phyloP scores from a whole-genome alignment of 2,113 vertebrate genomes.

The Thalassarche chlororhynchos region DNA sequence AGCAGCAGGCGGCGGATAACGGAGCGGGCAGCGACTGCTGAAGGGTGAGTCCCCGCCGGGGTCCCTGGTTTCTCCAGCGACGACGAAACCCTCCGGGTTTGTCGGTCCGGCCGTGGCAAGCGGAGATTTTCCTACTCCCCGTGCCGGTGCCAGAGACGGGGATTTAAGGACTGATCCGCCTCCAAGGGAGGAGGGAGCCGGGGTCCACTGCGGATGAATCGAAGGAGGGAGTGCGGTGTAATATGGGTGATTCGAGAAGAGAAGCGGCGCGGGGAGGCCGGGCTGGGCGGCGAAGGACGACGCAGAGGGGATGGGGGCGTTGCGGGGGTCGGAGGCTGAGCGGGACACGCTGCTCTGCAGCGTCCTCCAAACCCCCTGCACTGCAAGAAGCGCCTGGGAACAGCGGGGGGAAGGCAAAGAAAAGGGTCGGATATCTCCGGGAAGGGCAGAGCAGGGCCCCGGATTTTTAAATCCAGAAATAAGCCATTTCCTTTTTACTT shows the following conservation, averaged over 20 bases:
- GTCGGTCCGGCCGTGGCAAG: neutral
- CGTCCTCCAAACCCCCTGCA: accelerated
- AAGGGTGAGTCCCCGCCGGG: neutral
- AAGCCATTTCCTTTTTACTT: neutral
- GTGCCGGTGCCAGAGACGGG: accelerated
- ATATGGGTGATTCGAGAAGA: accelerated
- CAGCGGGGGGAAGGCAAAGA: neutral
- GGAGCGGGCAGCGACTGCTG: accelerated
- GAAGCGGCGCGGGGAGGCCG: neutral
- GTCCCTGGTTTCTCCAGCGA: accelerated
- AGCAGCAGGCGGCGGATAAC: accelerated
- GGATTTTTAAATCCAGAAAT: neutral
- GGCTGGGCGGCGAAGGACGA: too few relatives aligned
- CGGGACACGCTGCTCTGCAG: accelerated
- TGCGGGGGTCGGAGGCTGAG: neutral
- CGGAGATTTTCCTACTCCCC: neutral
- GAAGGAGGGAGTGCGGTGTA: too few relatives aligned
- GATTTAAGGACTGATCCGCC: accelerated
- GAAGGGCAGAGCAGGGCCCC: neutral
- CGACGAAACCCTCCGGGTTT: accelerated
- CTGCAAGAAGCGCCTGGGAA: neutral
- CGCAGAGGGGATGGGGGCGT: accelerated
- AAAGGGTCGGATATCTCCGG: accelerated
- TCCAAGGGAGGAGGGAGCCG: too few relatives aligned
- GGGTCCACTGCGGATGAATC: accelerated